These are phyloP conservation scores for Hippocampus guttulatus DNA, from an alignment of 2,113 vertebrate species.

Conservation along the genomic window DNA sequence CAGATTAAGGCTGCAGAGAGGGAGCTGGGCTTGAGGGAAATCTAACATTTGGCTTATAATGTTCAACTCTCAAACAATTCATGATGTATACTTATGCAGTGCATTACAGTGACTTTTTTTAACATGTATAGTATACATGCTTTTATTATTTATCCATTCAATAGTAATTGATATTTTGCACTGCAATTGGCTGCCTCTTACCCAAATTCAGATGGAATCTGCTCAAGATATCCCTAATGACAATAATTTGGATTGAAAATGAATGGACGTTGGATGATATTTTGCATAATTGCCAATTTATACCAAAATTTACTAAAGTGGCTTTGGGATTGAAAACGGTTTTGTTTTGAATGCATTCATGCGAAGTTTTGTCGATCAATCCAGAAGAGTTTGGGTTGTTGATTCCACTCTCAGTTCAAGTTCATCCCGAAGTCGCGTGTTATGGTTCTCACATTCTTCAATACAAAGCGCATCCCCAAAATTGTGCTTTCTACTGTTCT, in stretches of 20 bases:
- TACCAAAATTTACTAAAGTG: too few species aligned
- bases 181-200: too few species aligned
- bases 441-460: background rate
- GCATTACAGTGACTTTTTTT: background rate
- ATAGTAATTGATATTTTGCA: too few species aligned
- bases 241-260: too few species aligned
- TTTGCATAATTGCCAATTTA: background rate
- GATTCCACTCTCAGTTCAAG: background rate
- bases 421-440: background rate
- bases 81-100: background rate
- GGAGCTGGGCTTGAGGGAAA: conserved; percentile 18
- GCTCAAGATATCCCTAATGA: too few species aligned
- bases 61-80: conserved; percentile 12
- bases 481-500: background rate
- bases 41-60: conserved; percentile 24
- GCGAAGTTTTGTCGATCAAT: too few species aligned
- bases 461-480: background rate
- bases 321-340: too few species aligned
- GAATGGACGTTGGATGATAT: too few species aligned
- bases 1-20: conserved; percentile 11
- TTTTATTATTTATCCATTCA: too few species aligned
- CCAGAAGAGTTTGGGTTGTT: background rate
- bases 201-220: too few species aligned
- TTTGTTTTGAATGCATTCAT: too few species aligned
- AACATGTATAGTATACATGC: background rate